Evolutionary conservation across 2,113 vertebrate genomes (phyloP).

Genomic region (Mola mola): DNA sequence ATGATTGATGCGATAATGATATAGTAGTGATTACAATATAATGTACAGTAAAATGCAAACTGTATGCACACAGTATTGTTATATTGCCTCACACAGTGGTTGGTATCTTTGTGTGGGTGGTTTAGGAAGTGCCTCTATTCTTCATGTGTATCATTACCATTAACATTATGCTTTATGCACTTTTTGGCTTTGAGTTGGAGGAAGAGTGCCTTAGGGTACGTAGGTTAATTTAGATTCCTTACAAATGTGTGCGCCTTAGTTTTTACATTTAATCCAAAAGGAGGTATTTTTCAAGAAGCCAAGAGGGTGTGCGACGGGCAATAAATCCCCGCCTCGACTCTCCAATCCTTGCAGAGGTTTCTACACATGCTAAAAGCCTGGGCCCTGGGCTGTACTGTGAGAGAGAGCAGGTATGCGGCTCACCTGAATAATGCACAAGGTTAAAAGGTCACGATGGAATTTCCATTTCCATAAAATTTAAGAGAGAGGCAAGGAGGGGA

Average conservation of each 20-base stretch:
- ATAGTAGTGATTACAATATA: too few species aligned
- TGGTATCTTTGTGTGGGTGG: conserved; percentile 27
- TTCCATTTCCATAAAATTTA: conserved; percentile 69
- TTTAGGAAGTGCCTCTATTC: conserved; percentile 15
- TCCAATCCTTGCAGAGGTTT: conserved; percentile 68
- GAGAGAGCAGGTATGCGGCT: conserved; percentile 54
- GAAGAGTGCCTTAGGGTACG: conserved; percentile 59
- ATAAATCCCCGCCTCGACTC: conserved; percentile 78
- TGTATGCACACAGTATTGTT: conserved; percentile 18
- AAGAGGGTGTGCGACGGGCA: conserved; percentile 76
- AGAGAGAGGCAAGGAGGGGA: conserved; percentile 47
- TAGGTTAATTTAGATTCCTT: conserved; percentile 77
- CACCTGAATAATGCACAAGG: conserved; percentile 76
- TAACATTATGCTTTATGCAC: conserved; percentile 51
- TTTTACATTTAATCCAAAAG: conserved; percentile 81
- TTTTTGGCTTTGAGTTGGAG: conserved; percentile 45
- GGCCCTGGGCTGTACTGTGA: conserved; percentile 57
- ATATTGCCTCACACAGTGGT: conserved; percentile 2
- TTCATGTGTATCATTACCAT: conserved; percentile 34
- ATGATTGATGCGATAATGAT: too few species aligned
- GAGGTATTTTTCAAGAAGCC: conserved; percentile 75
- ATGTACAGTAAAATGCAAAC: conserved; percentile 13
- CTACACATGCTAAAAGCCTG: conserved; percentile 67
- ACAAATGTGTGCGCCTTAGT: conserved; percentile 73
- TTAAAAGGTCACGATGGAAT: conserved; percentile 69